Percentiles rank a stretch among this genome's conserved stretches.
Conservation (phyloP, 2,113 vertebrate genomes). For the Himantopus leucocephalus region DNA sequence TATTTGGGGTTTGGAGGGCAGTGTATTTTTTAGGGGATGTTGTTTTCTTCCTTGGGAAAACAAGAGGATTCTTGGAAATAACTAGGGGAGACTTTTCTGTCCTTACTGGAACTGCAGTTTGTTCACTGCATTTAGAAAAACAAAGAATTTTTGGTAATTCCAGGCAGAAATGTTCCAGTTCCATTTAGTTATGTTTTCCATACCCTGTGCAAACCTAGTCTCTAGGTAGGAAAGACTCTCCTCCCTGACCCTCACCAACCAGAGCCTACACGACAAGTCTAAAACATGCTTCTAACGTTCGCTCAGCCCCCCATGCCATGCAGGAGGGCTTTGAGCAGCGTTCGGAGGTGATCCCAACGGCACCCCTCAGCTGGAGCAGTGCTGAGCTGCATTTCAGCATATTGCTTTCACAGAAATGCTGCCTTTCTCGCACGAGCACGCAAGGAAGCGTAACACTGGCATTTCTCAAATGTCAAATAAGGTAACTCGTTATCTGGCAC, state of each 20-base stretch:
- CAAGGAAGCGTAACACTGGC: neutral
- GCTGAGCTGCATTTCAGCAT: neutral
- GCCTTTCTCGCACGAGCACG: neutral
- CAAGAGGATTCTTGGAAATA: neutral
- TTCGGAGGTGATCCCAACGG: neutral
- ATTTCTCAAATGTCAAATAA: constrained; percentile 28
- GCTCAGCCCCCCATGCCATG: neutral
- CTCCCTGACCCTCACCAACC: neutral
- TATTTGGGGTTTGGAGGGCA: neutral
- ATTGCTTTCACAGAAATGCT: neutral
- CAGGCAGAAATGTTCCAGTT: neutral
- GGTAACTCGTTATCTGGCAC: neutral
- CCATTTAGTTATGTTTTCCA: neutral
- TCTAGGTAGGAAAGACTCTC: neutral
- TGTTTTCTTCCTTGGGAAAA: neutral
- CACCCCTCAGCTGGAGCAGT: neutral
- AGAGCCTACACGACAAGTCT: neutral
- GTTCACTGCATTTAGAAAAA: neutral
- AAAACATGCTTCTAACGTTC: neutral
- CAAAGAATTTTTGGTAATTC: neutral
- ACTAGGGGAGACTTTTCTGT: neutral
- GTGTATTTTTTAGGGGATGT: neutral
- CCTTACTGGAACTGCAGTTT: neutral
- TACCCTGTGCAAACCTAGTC: neutral
- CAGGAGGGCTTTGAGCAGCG: neutral